phyloP scores from a whole-genome alignment of 2,113 vertebrate species.

The Phylloscopus whistleri region DNA sequence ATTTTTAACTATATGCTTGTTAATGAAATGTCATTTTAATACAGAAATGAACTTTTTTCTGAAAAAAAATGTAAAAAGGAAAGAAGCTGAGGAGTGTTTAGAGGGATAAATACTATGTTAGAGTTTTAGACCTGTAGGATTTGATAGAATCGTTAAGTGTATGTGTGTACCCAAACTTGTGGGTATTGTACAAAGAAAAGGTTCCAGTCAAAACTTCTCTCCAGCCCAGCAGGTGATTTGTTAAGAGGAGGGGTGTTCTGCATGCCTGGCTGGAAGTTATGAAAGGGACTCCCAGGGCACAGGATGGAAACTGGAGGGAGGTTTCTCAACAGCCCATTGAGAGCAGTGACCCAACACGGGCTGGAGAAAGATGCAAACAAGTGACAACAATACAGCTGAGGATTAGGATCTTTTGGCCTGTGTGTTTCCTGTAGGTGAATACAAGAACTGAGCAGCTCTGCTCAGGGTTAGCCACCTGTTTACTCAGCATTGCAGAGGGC shows the following conservation, averaged over 20 bases:
- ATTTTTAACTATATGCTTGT: background rate
- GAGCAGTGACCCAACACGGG: background rate
- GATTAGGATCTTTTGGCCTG: background rate
- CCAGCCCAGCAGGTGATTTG: background rate
- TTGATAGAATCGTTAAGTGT: background rate
- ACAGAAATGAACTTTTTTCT: background rate
- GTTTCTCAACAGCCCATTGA: constrained; percentile 6
- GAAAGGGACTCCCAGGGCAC: background rate
- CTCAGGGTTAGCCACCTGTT: background rate
- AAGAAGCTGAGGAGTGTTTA: background rate
- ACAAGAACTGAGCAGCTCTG: background rate
- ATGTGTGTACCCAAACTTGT: accelerated
- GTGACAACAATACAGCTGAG: background rate
- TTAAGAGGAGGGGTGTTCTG: background rate
- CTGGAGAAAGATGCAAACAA: background rate
- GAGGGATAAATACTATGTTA: background rate
- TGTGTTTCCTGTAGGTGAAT: background rate
- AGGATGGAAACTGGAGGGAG: background rate
- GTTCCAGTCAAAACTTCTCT: background rate
- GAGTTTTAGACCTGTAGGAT: background rate
- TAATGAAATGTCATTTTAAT: background rate
- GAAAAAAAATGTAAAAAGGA: background rate
- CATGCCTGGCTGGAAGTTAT: background rate
- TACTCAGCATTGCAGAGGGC: background rate
- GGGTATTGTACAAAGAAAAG: background rate